Evolutionary conservation across 2,113 vertebrate species (phyloP), one percentile per base, ranked within the genome.

Genomic region (Tauraco erythrolophus): DNA sequence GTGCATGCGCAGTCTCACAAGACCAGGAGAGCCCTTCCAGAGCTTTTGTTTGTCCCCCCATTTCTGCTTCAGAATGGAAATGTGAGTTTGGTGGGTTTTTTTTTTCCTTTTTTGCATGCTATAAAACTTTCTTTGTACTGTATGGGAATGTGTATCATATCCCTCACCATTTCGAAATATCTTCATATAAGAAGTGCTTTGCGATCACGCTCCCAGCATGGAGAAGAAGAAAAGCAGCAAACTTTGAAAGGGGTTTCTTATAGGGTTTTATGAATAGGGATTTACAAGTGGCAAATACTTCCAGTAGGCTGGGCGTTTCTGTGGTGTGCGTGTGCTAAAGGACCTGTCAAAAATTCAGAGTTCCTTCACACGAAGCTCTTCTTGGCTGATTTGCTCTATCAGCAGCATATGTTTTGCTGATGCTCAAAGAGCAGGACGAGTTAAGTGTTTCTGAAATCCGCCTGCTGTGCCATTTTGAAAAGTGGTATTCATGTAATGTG

Each of bases 401-500:
- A 92, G 90, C 88, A 88, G 92, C 45, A 11, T 85, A 31, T 64
- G 76, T 84, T 79, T 39, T 94, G 89, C 79, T 65, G 58, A 89
- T 95, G 74, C 82, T 97, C 56, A 87, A 95, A 74, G 43, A 97
- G 46, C 88, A 92, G 65, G 87, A 95, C 76, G 84, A 91, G 65
- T 57, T 88, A 92, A 93, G 76, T 70, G 41, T 93, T 94, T 95
- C 91, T 91, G 88, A 96, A 97, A 88, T 93, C 61, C 39, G 93
- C 95, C 89, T 3, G 66, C 96, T 96, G 96, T 92, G 93, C 60
- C 69, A 91, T 95, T 97, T 95, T 95, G 88, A 97, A 96, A 94
- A 97, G 82, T 84, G 23, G 37, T 82, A 95, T 97, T 97, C 93
- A 84, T 92, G 72, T 92, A 95, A 82, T 27, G 33, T 89, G 82